phyloP scores from a whole-genome alignment of 2,113 vertebrate species.

The Chionodraco myersi region DNA sequence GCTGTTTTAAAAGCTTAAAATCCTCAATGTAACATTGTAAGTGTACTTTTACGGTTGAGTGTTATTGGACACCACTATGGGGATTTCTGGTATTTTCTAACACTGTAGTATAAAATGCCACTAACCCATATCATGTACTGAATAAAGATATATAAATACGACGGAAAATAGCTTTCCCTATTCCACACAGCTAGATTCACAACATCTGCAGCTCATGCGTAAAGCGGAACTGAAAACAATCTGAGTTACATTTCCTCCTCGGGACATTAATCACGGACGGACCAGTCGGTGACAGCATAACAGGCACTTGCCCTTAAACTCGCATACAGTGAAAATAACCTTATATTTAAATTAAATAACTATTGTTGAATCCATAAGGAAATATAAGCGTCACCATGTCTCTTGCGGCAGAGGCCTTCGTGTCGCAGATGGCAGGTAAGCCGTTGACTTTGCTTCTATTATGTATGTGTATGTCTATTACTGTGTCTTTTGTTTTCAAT shows the following conservation, averaged over 20 bases:
- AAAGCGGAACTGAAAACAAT: slow-evolving; percentile 39
- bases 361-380: neutral
- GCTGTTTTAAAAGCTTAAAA: neutral
- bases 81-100: neutral
- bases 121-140: neutral
- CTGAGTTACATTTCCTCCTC: neutral
- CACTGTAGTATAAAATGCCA: no score
- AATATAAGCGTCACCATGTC: slow-evolving; percentile 70
- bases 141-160: neutral
- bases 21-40: neutral
- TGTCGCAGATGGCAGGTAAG: slow-evolving; percentile 86
- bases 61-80: neutral
- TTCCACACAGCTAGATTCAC: neutral
- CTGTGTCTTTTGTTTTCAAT: no score
- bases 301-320: slow-evolving; percentile 71
- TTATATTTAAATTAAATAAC: no score
- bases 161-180: neutral
- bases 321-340: slow-evolving; percentile 15
- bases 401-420: slow-evolving; percentile 85
- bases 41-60: neutral
- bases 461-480: neutral
- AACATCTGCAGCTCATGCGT: neutral
- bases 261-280: slow-evolving; percentile 36
- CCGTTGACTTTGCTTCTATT: neutral
- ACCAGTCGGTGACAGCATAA: slow-evolving; percentile 42